A percentile compares a stretch with the other conserved stretches of the same genome.
Evolutionary conservation across 2,888 invertebrate genomes (phyloP).

Genomic region (Andrena hattorfiana): DNA sequence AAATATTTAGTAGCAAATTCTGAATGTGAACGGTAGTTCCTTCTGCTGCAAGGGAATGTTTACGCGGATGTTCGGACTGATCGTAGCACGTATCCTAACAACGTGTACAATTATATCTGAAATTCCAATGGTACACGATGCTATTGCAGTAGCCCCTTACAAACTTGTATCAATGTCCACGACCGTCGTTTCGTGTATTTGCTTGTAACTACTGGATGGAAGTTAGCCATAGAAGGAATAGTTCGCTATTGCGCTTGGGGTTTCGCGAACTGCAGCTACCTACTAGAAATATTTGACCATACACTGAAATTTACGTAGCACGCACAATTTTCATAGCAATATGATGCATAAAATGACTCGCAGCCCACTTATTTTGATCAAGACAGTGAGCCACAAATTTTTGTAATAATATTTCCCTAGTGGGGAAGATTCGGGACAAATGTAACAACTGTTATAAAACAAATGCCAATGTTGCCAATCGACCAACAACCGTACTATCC

Average conservation of each 20-base stretch:
- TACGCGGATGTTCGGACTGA: neutral
- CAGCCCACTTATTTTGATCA: too few relatives aligned
- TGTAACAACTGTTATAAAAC: too few relatives aligned
- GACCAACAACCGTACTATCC: too few relatives aligned
- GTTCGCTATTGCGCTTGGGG: neutral
- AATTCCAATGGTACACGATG: conserved; percentile 32
- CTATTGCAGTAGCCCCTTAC: conserved; percentile 10
- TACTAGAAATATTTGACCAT: too few relatives aligned
- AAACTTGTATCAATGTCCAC: conserved; percentile 38
- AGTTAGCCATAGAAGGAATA: conserved; percentile 28
- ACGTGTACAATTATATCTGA: conserved; percentile 14
- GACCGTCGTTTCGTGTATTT: conserved; percentile 29
- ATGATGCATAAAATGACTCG: too few relatives aligned
- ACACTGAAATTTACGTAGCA: too few relatives aligned
- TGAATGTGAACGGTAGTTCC: neutral
- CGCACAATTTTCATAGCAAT: too few relatives aligned
- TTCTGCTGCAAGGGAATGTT: conserved; percentile 6
- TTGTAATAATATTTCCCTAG: too few relatives aligned
- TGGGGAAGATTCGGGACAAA: too few relatives aligned
- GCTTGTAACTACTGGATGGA: conserved; percentile 9
- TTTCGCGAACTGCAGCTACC: neutral
- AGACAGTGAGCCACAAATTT: too few relatives aligned
- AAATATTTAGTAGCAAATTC: neutral
- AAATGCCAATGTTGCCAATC: too few relatives aligned
- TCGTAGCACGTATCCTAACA: conserved; percentile 6